phyloP scores from a whole-genome alignment of 2,797 vertebrate genomes.

The Clarias pachynema region DNA sequence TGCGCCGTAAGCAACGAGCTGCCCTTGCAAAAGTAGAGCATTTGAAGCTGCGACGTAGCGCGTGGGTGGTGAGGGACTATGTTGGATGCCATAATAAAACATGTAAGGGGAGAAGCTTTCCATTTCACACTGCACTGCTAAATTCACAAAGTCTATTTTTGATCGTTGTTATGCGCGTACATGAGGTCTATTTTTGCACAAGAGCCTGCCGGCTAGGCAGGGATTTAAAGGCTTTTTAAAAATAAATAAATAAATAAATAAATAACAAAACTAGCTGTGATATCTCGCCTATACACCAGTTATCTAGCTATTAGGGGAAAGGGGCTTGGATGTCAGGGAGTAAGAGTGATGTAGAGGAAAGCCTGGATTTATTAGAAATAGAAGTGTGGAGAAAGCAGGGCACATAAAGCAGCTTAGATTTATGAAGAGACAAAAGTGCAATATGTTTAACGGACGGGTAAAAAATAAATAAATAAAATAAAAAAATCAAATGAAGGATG shows the following conservation, averaged over 20 bases:
- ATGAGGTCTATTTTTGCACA: conserved; percentile 36
- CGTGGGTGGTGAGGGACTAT: conserved; percentile 52
- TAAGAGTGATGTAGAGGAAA: conserved; percentile 13
- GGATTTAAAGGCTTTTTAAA: not conserved
- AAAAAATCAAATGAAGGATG: not conserved
- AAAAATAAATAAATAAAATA: not conserved
- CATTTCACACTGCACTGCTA: conserved; percentile 41
- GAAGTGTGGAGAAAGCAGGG: conserved; percentile 19
- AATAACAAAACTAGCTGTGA: conserved; percentile 9
- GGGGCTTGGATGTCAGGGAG: conserved; percentile 26
- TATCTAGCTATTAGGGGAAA: conserved; percentile 76
- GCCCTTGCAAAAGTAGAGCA: conserved; percentile 38
- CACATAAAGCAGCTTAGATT: conserved; percentile 36
- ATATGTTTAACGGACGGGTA: conserved; percentile 5
- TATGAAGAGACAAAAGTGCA: conserved; percentile 23
- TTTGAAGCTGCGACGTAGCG: conserved; percentile 47
- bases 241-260: not conserved
- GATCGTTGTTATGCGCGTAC: conserved; percentile 36
- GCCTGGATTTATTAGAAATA: conserved; percentile 39
- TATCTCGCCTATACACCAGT: conserved; percentile 78
- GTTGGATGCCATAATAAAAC: conserved; percentile 59
- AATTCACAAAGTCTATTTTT: conserved; percentile 48
- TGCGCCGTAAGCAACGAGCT: conserved; percentile 42
- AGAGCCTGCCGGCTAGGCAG: conserved; percentile 15
- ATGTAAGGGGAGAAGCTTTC: conserved; percentile 54